Evolutionary conservation across 2,797 vertebrate species (phyloP).

Genomic region (Coranthus polyacanthus): DNA sequence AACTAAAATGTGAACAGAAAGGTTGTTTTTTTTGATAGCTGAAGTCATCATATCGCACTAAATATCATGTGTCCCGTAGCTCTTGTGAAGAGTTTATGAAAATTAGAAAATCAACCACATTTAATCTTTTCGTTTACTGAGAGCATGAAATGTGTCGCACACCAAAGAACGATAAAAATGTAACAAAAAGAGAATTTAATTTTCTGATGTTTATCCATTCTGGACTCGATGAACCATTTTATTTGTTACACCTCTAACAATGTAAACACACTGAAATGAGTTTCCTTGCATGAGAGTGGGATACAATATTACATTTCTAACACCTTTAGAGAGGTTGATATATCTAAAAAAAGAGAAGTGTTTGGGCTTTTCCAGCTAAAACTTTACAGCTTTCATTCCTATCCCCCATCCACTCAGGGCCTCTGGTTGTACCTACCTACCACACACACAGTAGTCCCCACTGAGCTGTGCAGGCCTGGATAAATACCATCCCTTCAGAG

Average conservation of each 20-base stretch:
- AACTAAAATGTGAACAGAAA: too few species aligned
- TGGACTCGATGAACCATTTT: not conserved
- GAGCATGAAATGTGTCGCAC: not conserved
- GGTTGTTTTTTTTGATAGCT: too few species aligned
- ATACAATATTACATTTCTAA: not conserved
- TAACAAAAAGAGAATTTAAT: not conserved
- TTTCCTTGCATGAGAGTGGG: not conserved
- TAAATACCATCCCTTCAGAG: constrained; percentile 78
- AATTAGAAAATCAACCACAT: not conserved
- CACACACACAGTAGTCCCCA: constrained; percentile 73
- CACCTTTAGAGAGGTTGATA: not conserved
- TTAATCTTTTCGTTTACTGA: not conserved
- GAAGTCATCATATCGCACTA: too few species aligned
- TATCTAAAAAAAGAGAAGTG: constrained; percentile 15
- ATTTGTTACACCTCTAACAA: constrained; percentile 2
- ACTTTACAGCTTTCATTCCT: constrained; percentile 44
- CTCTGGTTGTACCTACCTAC: constrained; percentile 63
- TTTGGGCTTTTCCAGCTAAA: constrained; percentile 20
- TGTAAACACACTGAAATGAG: not conserved
- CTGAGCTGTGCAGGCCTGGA: constrained; percentile 67
- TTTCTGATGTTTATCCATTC: not conserved
- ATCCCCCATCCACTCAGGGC: constrained; percentile 40
- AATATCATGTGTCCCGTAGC: too few species aligned
- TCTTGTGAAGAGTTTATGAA: too few species aligned
- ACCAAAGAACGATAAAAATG: not conserved